Conservation (phyloP, 2,797 vertebrate genomes). For the Bradypodion ventrale region DNA sequence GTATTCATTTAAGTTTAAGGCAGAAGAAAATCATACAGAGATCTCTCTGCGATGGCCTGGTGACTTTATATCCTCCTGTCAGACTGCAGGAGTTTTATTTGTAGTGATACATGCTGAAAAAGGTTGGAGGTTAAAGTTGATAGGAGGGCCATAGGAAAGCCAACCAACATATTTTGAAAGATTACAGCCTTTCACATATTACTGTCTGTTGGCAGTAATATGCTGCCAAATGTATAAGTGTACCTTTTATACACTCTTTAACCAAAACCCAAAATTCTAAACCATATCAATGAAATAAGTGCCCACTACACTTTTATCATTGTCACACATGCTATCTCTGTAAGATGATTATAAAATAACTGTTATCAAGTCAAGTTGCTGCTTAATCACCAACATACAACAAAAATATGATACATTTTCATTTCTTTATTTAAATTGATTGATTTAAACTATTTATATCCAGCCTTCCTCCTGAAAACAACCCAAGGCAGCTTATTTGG, state of each 20-base stretch:
- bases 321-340: conserved; percentile 76
- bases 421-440: no score
- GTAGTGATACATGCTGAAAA: conserved; percentile 84
- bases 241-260: conserved; percentile 74
- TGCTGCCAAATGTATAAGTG: conserved; percentile 75
- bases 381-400: no score
- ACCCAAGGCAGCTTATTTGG: no score
- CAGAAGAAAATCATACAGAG: conserved; percentile 77
- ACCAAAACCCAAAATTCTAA: conserved; percentile 76
- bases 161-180: conserved; percentile 83
- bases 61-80: conserved; percentile 82
- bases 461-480: no score
- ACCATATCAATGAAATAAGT: conserved; percentile 77
- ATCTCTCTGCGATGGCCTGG: conserved; percentile 76
- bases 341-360: conserved; percentile 76
- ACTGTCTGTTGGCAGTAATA: conserved; percentile 80
- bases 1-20: conserved; percentile 72
- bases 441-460: no score
- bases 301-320: conserved; percentile 68
- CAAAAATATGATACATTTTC: no score
- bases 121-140: conserved; percentile 94
- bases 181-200: conserved; percentile 86
- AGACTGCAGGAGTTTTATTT: conserved; percentile 82
- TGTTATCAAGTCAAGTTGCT: conserved; percentile 71
- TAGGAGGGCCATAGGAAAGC: conserved; percentile 87